Conservation (phyloP, 2,888 invertebrate species). For the Notocelia uddmanniana region DNA sequence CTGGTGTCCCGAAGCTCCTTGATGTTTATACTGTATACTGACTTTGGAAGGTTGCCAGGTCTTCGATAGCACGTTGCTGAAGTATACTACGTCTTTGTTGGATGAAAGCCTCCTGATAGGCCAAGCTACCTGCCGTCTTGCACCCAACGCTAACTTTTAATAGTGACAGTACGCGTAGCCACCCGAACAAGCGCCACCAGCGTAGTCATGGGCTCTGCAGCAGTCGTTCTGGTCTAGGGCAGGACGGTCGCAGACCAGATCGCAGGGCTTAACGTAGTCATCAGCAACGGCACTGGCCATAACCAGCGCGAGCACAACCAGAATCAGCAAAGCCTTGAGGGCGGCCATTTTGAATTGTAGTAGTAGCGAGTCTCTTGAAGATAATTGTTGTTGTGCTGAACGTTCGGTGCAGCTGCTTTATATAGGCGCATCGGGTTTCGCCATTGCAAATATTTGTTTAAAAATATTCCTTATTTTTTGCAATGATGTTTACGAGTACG, state of each 20-base stretch:
- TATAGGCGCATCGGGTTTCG: no score
- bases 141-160: background rate
- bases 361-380: background rate
- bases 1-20: background rate
- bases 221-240: background rate
- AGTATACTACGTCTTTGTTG: background rate
- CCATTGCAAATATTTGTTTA: no score
- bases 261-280: background rate
- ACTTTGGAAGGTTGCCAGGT: background rate
- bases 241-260: conserved; percentile 7
- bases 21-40: background rate
- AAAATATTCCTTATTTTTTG: no score
- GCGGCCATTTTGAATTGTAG: conserved; percentile 15
- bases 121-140: no score
- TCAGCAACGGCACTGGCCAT: conserved; percentile 11
- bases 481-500: no score
- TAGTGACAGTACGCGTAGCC: conserved; percentile 4
- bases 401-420: background rate
- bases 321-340: conserved; percentile 14
- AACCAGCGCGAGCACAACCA: conserved; percentile 4
- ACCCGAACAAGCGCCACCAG: background rate
- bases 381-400: background rate
- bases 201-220: conserved; percentile 12
- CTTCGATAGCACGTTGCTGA: background rate
- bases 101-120: background rate